Evolutionary conservation across 2,797 vertebrate genomes (phyloP).

Genomic region (Sandelia bainsii): DNA sequence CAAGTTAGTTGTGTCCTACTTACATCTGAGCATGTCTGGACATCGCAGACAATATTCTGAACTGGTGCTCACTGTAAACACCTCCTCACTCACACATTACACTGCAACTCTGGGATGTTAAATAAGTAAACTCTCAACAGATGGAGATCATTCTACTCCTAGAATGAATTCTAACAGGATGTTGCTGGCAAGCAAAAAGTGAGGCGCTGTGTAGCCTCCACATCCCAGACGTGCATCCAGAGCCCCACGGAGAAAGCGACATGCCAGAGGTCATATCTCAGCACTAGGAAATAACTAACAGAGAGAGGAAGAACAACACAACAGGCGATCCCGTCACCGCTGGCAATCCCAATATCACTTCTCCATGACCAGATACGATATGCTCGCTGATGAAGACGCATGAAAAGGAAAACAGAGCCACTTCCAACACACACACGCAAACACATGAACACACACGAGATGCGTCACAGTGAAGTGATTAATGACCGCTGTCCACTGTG

Average conservation of each 20-base stretch:
- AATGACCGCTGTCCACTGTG: conserved; percentile 76
- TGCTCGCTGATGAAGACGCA: conserved; percentile 71
- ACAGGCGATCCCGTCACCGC: conserved; percentile 36
- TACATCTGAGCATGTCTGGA: conserved; percentile 25
- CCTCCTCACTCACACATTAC: conserved; percentile 43
- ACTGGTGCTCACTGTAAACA: conserved; percentile 40
- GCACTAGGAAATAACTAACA: conserved; percentile 70
- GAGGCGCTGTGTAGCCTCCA: conserved; percentile 22
- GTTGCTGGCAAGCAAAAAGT: conserved; percentile 40
- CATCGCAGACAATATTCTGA: conserved; percentile 26
- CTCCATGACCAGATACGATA: conserved; percentile 63
- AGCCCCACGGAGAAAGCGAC: conserved; percentile 48
- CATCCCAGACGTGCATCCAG: conserved; percentile 29
- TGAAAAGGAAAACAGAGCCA: conserved; percentile 64
- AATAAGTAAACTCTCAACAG: conserved; percentile 63
- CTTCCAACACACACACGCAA: conserved; percentile 55
- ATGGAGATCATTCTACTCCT: conserved; percentile 49
- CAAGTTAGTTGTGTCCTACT: conserved; percentile 6
- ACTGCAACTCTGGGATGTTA: conserved; percentile 35
- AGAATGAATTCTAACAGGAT: conserved; percentile 50
- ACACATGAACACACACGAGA: conserved; percentile 35
- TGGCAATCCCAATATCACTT: conserved; percentile 62
- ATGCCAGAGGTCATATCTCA: conserved; percentile 66
- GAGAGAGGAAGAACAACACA: conserved; percentile 71
- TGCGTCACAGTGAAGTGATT: conserved; percentile 71